Evolutionary conservation across 2,888 invertebrate genomes (phyloP), one percentile per base, ranked within the genome.

Genomic region (Boloria selene): DNA sequence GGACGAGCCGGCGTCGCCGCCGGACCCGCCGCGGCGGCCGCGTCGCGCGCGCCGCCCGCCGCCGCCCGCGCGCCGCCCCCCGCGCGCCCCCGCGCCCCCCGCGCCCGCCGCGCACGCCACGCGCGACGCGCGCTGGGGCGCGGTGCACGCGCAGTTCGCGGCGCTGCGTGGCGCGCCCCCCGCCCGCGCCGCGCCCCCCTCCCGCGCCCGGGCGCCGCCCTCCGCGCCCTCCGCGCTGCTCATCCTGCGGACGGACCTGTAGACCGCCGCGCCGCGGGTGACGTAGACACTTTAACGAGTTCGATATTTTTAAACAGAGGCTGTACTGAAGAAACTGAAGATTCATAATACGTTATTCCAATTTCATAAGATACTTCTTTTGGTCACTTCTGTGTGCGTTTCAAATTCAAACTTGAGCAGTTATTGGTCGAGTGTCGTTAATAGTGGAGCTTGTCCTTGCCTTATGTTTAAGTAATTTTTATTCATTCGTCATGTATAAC

Each of bases 81-180:
- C 22, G 22, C 26, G 22, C 54, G 42, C 64, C 58, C 63, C 52
- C 22, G 22, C 60, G 60, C 45, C 31, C 31, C 64, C 38, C 54
- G 42, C 10, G 10, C 0, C 54, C 38, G 38, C 10, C 17, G 42
- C 59, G 62, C 77, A 78, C 22, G 75, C 61, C 47, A 16, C 70
- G 69, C 79, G 84, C 18, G 81, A 82, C 74, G 76, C 81, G 59
- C 86, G 81, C 62, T 88, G 88, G 88, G 85, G 80, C 76, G 89
- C 87, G 45, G 88, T 88, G 81, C 86, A 85, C 70, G 85, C 85
- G 70, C 88, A 88, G 84, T 69, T 88, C 81, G 79, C n/a, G 72
- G 68, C 74, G 71, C 65, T 71, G 71, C 72, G 67, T 38, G 49
- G 54, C 56, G 66, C 66, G 68, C 76, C 79, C 18, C 75, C 55